Conservation (phyloP, 2,888 invertebrate species). For the Mystacides longicornis region DNA sequence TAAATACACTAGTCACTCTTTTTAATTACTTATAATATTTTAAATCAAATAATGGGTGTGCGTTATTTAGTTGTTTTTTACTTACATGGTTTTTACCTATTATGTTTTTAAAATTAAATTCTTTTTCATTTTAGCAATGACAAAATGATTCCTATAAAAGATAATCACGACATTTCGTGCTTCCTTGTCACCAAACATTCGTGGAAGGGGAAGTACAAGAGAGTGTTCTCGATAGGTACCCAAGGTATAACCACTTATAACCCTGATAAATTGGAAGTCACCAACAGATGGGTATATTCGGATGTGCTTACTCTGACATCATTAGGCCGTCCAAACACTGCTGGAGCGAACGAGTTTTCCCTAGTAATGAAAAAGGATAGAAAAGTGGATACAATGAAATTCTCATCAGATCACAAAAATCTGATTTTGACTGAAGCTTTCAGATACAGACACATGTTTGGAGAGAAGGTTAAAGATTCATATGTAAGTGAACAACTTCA, state of each 20-base stretch:
- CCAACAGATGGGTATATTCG: slow-evolving; percentile 86
- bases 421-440: slow-evolving; percentile 89
- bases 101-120: too few species aligned
- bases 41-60: too few species aligned
- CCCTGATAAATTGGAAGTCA: slow-evolving; percentile 80
- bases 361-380: slow-evolving; percentile 83
- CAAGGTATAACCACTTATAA: slow-evolving; percentile 96
- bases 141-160: slow-evolving; percentile 75
- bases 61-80: too few species aligned
- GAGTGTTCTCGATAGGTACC: slow-evolving; percentile 94
- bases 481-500: slow-evolving; percentile 64
- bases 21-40: too few species aligned
- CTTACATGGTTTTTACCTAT: too few species aligned
- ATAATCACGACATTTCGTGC: slow-evolving; percentile 94
- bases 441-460: slow-evolving; percentile 68
- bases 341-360: slow-evolving; percentile 58
- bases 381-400: slow-evolving; percentile 89
- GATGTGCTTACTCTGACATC: slow-evolving; percentile 71
- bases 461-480: slow-evolving; percentile 72
- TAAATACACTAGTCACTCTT: too few species aligned
- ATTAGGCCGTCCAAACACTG: slow-evolving; percentile 51
- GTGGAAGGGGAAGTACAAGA: slow-evolving; percentile 99
- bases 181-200: slow-evolving; percentile 96
- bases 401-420: slow-evolving; percentile 91
- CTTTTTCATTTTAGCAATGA: slow-evolving; percentile 16